phyloP scores from a whole-genome alignment of 2,113 vertebrate genomes.

The Anthoscopus minutus region DNA sequence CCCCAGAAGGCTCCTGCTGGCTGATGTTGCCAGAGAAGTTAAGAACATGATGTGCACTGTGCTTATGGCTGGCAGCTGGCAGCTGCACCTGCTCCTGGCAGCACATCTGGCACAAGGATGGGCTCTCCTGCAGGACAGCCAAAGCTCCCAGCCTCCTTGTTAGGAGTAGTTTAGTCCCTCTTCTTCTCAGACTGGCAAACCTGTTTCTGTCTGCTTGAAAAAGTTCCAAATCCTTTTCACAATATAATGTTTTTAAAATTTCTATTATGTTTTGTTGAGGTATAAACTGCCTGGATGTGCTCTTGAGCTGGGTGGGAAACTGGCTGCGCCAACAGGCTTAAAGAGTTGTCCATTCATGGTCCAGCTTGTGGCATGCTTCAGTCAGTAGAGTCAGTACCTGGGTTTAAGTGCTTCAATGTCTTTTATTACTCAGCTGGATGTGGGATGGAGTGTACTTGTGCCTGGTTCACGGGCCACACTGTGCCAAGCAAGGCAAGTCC shows the following conservation, averaged over 20 bases:
- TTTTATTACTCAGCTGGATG: background rate
- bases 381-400: no score
- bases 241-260: background rate
- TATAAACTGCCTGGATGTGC: background rate
- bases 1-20: background rate
- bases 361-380: background rate
- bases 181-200: background rate
- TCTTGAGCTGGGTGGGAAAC: background rate
- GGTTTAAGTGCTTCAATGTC: background rate
- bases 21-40: background rate
- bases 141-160: background rate
- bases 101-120: background rate
- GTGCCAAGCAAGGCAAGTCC: background rate
- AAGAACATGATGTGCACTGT: background rate
- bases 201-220: background rate
- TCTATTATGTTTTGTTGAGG: background rate
- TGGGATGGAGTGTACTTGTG: background rate
- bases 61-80: background rate
- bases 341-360: background rate
- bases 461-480: accelerated
- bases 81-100: background rate
- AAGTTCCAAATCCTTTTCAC: background rate
- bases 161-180: background rate
- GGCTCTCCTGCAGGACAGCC: background rate
- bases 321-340: background rate